Percentiles rank a stretch among this genome's conserved stretches.
Conservation (phyloP, 2,797 vertebrate species). For the Emydoidea blandingii region DNA sequence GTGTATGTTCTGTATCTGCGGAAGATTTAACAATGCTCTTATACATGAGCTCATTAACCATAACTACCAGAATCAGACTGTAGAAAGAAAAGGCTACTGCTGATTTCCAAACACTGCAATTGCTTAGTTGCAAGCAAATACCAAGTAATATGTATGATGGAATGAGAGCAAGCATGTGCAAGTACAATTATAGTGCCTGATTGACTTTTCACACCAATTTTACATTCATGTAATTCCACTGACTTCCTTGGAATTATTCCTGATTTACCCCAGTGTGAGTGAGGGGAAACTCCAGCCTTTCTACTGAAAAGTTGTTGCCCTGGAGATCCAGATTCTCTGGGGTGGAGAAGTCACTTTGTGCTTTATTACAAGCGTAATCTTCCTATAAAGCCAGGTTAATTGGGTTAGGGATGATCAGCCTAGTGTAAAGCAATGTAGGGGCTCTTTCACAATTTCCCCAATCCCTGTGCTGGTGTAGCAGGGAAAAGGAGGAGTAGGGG, state of each 20-base stretch:
- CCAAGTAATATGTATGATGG: not conserved
- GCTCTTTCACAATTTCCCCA: not conserved
- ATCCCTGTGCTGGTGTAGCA: not conserved
- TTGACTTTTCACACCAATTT: not conserved
- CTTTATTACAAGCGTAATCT: not conserved
- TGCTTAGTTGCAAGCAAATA: not conserved
- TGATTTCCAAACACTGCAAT: not conserved
- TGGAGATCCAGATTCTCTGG: not conserved
- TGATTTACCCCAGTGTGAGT: not conserved
- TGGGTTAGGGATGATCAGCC: not conserved
- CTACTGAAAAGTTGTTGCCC: not conserved
- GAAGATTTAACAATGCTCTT: not conserved
- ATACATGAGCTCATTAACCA: not conserved
- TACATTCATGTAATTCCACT: not conserved
- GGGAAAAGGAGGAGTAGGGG: not conserved
- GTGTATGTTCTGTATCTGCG: not conserved
- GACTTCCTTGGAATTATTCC: not conserved
- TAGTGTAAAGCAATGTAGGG: not conserved
- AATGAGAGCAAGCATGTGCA: not conserved
- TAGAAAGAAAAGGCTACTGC: not conserved
- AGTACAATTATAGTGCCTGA: not conserved
- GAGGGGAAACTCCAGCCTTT: not conserved
- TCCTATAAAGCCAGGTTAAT: not conserved
- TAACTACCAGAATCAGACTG: not conserved
- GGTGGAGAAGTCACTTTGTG: not conserved